Evolutionary conservation across 1,140 invertebrate species (phyloP).

Genomic region (Harlomillsia oculata): DNA sequence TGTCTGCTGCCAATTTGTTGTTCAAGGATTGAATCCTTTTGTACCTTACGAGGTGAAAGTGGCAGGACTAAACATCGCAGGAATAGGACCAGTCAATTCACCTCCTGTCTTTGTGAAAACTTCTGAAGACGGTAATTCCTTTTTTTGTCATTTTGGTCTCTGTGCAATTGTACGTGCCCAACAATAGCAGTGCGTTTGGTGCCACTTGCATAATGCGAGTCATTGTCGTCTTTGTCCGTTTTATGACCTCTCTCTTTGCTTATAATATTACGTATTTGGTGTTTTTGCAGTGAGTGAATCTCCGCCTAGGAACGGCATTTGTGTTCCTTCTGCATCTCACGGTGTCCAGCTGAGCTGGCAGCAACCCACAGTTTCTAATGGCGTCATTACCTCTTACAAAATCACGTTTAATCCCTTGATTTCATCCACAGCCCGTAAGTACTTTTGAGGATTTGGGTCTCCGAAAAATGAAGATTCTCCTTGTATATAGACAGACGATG

Average conservation of each 20-base stretch:
- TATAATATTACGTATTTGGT: too few species aligned
- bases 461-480: not conserved
- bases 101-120: constrained; percentile 11
- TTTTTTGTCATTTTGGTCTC: not conserved
- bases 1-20: constrained; percentile 17
- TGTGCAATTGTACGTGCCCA: constrained; percentile 36
- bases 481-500: not conserved
- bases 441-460: not conserved
- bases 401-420: constrained; percentile 15
- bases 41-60: constrained; percentile 22
- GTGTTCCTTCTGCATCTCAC: constrained; percentile 39
- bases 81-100: constrained; percentile 21
- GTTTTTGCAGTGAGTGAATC: too few species aligned
- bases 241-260: too few species aligned
- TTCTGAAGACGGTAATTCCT: constrained; percentile 16
- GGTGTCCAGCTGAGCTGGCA: constrained; percentile 45
- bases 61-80: constrained; percentile 18
- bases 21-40: constrained; percentile 13
- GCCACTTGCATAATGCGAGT: too few species aligned
- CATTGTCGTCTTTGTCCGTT: too few species aligned
- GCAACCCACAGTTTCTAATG: constrained; percentile 37
- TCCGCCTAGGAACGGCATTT: constrained; percentile 34
- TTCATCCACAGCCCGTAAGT: constrained; percentile 1
- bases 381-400: constrained; percentile 22
- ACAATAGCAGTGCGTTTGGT: too few species aligned